Evolutionary conservation across 2,797 vertebrate genomes (phyloP).

Genomic region (Numenius phaeopus): DNA sequence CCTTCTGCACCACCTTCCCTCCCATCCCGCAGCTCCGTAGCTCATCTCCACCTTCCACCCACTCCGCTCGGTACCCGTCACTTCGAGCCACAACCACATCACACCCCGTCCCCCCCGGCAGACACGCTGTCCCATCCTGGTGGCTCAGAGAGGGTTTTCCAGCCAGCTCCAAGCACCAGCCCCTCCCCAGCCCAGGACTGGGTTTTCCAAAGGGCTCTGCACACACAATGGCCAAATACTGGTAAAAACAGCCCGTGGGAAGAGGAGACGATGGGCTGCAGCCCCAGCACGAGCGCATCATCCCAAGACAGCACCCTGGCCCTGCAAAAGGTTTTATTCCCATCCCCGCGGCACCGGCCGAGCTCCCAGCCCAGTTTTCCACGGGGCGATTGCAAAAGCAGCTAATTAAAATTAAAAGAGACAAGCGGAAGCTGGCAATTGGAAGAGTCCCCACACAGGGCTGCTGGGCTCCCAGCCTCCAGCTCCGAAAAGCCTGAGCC

Average conservation of each 20-base stretch:
- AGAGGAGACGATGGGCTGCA: not conserved
- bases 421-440: not conserved
- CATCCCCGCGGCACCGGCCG: not conserved
- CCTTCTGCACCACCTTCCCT: not conserved
- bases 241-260: not conserved
- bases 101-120: not conserved
- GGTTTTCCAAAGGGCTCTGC: not conserved
- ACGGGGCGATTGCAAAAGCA: not conserved
- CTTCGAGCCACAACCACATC: not conserved
- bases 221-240: fast-evolving
- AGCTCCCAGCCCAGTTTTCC: not conserved
- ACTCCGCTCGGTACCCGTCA: not conserved
- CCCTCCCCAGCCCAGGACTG: not conserved
- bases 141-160: not conserved
- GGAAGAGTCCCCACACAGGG: not conserved
- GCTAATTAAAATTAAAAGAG: slow-evolving; percentile 51
- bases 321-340: not conserved
- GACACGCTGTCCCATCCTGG: fast-evolving
- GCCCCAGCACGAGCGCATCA: fast-evolving
- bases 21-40: fast-evolving
- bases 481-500: not conserved
- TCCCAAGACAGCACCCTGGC: not conserved
- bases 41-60: not conserved
- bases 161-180: not conserved
- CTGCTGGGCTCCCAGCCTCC: slow-evolving; percentile 7